Evolutionary conservation across 2,888 invertebrate genomes (phyloP).

Genomic region (Epicampocera succincta): DNA sequence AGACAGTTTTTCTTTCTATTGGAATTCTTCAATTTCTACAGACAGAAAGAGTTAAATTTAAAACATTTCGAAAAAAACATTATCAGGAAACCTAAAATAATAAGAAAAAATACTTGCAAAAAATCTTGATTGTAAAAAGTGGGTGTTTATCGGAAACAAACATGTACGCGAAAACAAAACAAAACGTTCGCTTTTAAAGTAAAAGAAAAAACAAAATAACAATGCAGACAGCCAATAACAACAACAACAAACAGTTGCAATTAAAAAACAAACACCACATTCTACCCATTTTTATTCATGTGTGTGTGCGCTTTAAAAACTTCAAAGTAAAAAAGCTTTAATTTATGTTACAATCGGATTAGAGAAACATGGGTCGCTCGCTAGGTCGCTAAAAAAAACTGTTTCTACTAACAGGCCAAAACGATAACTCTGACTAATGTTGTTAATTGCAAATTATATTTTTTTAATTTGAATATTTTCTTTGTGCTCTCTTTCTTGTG

Average conservation of each 20-base stretch:
- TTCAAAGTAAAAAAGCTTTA: conserved; percentile 27
- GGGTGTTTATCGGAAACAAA: conserved; percentile 60
- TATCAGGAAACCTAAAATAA: conserved; percentile 44
- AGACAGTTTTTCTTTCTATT: conserved; percentile 24
- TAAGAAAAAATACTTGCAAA: background rate
- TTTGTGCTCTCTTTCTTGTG: conserved; percentile 35
- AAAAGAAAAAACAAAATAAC: conserved; percentile 33
- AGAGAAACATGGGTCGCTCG: conserved; percentile 17
- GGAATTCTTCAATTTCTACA: conserved; percentile 26
- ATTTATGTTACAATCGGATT: conserved; percentile 59
- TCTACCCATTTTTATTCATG: background rate
- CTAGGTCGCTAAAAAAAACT: background rate
- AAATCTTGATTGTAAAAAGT: conserved; percentile 46
- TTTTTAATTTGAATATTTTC: conserved; percentile 27
- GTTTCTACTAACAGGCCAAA: background rate
- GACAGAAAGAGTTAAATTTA: conserved; percentile 38
- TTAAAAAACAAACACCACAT: conserved; percentile 27
- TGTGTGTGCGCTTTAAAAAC: conserved; percentile 24
- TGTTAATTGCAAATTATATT: conserved; percentile 44
- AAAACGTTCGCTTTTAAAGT: conserved; percentile 25
- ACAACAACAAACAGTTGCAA: conserved; percentile 39
- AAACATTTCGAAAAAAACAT: conserved; percentile 34
- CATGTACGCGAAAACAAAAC: conserved; percentile 42
- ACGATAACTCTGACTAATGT: conserved; percentile 37
- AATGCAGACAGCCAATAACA: conserved; percentile 45